These are phyloP conservation scores for Battus philenor DNA, from an alignment of 1,140 invertebrate genomes.

Conservation along the genomic window DNA sequence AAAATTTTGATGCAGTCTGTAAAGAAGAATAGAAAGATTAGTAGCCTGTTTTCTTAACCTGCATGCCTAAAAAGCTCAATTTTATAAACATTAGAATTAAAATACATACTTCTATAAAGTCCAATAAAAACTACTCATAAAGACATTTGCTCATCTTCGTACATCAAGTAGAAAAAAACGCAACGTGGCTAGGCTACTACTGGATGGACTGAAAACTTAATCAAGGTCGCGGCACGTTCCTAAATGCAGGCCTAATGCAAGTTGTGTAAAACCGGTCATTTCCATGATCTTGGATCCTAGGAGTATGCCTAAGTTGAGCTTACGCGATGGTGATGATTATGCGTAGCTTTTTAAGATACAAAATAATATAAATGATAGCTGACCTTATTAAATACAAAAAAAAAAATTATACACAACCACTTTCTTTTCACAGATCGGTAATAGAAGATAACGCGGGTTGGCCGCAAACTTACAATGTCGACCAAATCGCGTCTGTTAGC, in stretches of 20 bases:
- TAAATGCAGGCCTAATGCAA: neutral
- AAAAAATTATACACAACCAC: neutral
- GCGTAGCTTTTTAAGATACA: neutral
- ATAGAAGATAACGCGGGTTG: conserved; percentile 73
- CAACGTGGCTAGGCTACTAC: too few relatives aligned
- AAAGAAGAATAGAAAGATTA: too few relatives aligned
- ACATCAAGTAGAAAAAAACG: too few relatives aligned
- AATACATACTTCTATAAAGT: too few relatives aligned
- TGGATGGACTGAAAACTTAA: neutral
- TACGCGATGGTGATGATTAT: neutral
- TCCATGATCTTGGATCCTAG: neutral
- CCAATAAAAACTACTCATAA: too few relatives aligned
- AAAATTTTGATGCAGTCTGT: too few relatives aligned
- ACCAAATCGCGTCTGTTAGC: conserved; percentile 68
- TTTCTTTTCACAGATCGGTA: conserved; percentile 61
- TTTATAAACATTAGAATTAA: too few relatives aligned
- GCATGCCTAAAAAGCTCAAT: too few relatives aligned
- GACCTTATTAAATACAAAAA: neutral
- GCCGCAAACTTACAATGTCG: conserved; percentile 66
- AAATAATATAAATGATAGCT: neutral
- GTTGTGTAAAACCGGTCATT: neutral
- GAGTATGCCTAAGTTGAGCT: too few relatives aligned
- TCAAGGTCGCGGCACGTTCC: too few relatives aligned
- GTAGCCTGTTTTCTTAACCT: too few relatives aligned
- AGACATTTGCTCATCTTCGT: too few relatives aligned